Evolutionary conservation across 2,888 invertebrate species (phyloP).

Genomic region (Cabera pusaria): DNA sequence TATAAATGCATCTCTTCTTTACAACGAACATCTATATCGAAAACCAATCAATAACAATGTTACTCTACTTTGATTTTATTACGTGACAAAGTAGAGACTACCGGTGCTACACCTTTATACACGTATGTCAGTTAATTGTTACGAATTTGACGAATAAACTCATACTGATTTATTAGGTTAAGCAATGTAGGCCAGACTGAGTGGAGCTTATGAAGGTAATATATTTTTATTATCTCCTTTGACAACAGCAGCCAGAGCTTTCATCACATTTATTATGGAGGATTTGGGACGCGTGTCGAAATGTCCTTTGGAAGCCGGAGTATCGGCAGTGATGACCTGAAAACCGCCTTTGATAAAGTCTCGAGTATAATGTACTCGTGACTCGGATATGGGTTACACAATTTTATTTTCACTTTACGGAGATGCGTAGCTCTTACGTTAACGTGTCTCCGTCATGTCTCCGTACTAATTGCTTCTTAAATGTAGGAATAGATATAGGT

Average conservation of each 20-base stretch:
- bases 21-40: no score
- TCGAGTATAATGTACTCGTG: not conserved
- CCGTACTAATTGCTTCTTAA: no score
- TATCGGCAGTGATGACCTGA: constrained; percentile 18
- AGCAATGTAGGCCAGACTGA: constrained; percentile 55
- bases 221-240: constrained; percentile 53
- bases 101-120: no score
- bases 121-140: constrained; percentile 17
- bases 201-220: constrained; percentile 37
- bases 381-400: not conserved
- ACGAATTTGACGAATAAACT: constrained; percentile 43
- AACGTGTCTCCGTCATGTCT: no score
- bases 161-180: constrained; percentile 62
- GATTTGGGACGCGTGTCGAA: constrained; percentile 29
- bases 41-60: no score
- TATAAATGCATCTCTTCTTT: no score
- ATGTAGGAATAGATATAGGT: no score
- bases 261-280: constrained; percentile 30
- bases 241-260: constrained; percentile 35
- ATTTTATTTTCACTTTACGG: no score
- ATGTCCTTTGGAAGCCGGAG: constrained; percentile 22
- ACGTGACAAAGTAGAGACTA: no score
- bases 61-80: no score
- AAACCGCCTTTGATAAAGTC: constrained; percentile 19
- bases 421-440: no score